These are phyloP conservation scores for Megaleporinus macrocephalus DNA, from an alignment of 2,113 vertebrate species.

Conservation along the genomic window DNA sequence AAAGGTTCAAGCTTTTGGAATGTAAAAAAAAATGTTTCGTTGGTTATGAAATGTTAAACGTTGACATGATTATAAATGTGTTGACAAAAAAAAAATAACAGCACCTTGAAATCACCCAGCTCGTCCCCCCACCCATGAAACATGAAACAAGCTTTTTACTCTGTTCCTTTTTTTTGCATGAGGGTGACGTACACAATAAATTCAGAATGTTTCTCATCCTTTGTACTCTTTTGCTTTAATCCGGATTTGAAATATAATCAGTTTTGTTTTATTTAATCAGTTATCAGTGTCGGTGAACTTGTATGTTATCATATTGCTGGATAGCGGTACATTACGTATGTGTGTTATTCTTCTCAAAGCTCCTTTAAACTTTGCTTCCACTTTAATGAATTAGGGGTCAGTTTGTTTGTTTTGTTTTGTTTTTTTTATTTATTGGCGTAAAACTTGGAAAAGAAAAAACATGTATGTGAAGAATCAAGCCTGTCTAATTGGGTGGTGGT, in stretches of 20 bases:
- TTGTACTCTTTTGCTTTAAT: slow-evolving; percentile 36
- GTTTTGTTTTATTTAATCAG: slow-evolving; percentile 34
- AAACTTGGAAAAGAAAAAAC: slow-evolving; percentile 13
- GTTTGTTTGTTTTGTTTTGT: too few relatives aligned
- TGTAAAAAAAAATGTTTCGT: slow-evolving; percentile 41
- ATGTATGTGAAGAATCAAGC: neutral
- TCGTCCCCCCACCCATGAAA: too few relatives aligned
- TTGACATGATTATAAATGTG: slow-evolving; percentile 8
- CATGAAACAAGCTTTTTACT: neutral
- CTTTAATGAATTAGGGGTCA: slow-evolving; percentile 32
- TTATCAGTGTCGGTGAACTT: slow-evolving; percentile 11
- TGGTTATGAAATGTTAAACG: slow-evolving; percentile 38
- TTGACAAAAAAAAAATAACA: slow-evolving; percentile 38
- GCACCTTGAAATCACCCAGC: slow-evolving; percentile 51
- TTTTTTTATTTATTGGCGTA: slow-evolving; percentile 41
- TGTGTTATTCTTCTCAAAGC: slow-evolving; percentile 22
- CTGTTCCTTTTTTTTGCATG: neutral
- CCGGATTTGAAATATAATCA: slow-evolving; percentile 24
- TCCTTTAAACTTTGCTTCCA: slow-evolving; percentile 5
- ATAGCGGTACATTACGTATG: slow-evolving; percentile 46
- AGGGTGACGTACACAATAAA: slow-evolving; percentile 30
- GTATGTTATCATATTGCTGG: slow-evolving; percentile 47
- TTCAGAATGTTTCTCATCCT: neutral
- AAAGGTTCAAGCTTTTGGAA: slow-evolving; percentile 42
- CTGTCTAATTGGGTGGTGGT: slow-evolving; percentile 23